phyloP scores from a whole-genome alignment of 2,113 vertebrate genomes.

The Erythrocercus mccallii region DNA sequence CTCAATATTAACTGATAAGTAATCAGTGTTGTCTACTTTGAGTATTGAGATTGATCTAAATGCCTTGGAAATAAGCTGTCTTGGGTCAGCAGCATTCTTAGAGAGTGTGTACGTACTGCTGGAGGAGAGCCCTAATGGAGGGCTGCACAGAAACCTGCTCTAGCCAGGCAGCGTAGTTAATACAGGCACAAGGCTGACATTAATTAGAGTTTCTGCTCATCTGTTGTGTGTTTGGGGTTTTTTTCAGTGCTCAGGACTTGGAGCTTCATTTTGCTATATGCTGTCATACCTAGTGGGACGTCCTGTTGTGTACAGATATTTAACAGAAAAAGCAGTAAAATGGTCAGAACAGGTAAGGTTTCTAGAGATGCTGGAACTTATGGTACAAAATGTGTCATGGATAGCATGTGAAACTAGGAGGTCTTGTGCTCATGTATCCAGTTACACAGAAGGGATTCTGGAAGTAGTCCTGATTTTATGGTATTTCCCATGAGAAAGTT shows the following conservation, averaged over 20 bases:
- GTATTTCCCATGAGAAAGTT: not conserved
- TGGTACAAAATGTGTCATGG: not conserved
- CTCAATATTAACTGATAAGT: not conserved
- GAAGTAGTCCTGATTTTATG: not conserved
- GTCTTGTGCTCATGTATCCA: not conserved
- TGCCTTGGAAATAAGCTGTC: not conserved
- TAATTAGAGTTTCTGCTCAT: not conserved
- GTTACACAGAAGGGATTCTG: not conserved
- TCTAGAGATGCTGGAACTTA: not conserved
- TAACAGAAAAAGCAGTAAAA: slow-evolving; percentile 92
- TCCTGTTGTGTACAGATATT: slow-evolving; percentile 94
- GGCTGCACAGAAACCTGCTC: not conserved
- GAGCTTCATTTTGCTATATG: slow-evolving; percentile 97
- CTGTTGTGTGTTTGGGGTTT: not conserved
- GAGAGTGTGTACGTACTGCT: not conserved
- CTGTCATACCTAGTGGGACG: slow-evolving; percentile 95
- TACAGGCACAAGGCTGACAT: not conserved
- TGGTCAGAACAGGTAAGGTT: slow-evolving; percentile 94
- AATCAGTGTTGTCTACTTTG: not conserved
- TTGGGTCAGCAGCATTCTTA: not conserved
- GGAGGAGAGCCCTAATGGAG: not conserved
- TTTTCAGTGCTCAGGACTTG: slow-evolving; percentile 91
- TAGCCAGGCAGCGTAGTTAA: not conserved
- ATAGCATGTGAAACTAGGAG: not conserved
- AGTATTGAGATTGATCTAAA: not conserved